Percentiles rank a stretch among this genome's conserved stretches.
Evolutionary conservation across 2,797 vertebrate genomes (phyloP).

Genomic region (Buceros bicornis): DNA sequence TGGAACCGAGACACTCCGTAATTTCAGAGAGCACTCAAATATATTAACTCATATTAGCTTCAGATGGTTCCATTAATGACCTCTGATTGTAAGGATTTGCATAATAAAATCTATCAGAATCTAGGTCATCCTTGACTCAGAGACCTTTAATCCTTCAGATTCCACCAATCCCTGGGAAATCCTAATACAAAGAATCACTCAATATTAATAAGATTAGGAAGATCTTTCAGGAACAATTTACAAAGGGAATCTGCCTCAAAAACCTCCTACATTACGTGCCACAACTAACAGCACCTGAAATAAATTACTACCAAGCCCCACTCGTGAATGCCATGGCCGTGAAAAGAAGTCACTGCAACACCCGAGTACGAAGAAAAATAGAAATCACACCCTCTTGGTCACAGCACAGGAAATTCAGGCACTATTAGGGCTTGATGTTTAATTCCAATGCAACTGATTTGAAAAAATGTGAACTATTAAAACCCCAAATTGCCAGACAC

Average conservation of each 20-base stretch:
- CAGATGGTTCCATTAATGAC: slow-evolving; percentile 48
- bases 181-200: slow-evolving; percentile 49
- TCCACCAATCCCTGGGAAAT: slow-evolving; percentile 54
- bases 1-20: background rate
- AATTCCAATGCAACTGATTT: background rate
- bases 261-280: background rate
- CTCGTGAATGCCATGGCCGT: background rate
- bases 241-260: slow-evolving; percentile 18
- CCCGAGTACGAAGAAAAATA: background rate
- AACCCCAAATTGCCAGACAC: background rate
- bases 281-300: slow-evolving; percentile 15
- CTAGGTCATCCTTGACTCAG: slow-evolving; percentile 65
- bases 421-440: background rate
- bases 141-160: slow-evolving; percentile 56
- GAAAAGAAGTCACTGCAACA: background rate
- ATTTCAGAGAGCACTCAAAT: slow-evolving; percentile 20
- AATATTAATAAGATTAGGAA: slow-evolving; percentile 40
- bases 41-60: slow-evolving; percentile 32
- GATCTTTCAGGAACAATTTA: slow-evolving; percentile 49
- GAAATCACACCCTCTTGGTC: background rate
- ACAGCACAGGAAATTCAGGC: background rate
- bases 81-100: slow-evolving; percentile 59
- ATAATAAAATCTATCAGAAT: slow-evolving; percentile 63
- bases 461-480: background rate
- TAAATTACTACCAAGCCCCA: background rate